These are phyloP conservation scores for Caenorhabditis panamensis DNA, from an alignment of 2,888 invertebrate genomes.

Conservation along the genomic window DNA sequence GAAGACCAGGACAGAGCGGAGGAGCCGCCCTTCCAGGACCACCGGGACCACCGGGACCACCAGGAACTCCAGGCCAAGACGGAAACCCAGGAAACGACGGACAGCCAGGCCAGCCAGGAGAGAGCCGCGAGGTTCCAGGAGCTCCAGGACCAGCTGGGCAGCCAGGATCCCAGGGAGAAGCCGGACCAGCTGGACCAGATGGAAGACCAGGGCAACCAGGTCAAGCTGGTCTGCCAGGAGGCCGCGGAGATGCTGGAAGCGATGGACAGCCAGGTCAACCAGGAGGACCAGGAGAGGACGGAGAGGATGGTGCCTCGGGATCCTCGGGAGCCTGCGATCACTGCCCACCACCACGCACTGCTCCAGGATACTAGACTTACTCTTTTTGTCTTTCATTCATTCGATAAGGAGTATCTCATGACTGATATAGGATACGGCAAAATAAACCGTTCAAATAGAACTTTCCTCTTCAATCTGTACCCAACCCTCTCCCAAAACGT, in stretches of 20 bases:
- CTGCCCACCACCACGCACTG: conserved; percentile 70
- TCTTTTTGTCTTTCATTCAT: conserved; percentile 50
- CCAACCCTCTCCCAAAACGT: conserved; percentile 20
- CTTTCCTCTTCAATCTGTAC: background rate
- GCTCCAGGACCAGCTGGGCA: conserved; percentile 70
- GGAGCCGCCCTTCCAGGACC: too few relatives aligned
- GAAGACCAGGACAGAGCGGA: conserved; percentile 62
- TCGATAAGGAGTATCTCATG: conserved; percentile 55
- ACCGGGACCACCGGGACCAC: conserved; percentile 68
- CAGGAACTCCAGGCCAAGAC: conserved; percentile 68
- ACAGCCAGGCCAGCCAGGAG: conserved; percentile 67
- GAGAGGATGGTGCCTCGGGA: conserved; percentile 60
- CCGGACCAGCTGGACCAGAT: conserved; percentile 64
- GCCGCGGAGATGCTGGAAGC: conserved; percentile 65
- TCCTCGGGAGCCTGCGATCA: conserved; percentile 65
- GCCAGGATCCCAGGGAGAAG: conserved; percentile 67
- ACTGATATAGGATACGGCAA: conserved; percentile 30
- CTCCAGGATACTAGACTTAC: conserved; percentile 67
- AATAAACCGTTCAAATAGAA: conserved; percentile 53
- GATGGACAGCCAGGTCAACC: conserved; percentile 65
- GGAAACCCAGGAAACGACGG: conserved; percentile 69
- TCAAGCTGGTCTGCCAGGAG: conserved; percentile 66
- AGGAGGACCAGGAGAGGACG: conserved; percentile 63
- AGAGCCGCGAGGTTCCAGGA: conserved; percentile 64
- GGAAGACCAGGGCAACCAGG: conserved; percentile 64